Base-by-base conservation (phyloP, 92 coral and sea anemone species). In the Porites lobata region DNA sequence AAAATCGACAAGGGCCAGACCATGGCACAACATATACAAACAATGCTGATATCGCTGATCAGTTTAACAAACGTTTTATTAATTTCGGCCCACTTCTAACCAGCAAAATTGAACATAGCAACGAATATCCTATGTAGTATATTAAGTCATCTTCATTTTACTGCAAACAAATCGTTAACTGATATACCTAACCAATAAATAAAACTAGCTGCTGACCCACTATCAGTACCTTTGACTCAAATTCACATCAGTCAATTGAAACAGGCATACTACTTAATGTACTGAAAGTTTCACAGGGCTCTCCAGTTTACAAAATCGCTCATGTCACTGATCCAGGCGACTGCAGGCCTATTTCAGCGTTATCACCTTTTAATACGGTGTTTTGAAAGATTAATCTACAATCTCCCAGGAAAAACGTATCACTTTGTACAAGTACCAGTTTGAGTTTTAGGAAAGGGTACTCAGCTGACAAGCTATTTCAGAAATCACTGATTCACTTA, bases 321-420 rank as follows among this genome's bases (percentile, higher is more conserved):
- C 69, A 78, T 57, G 58, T 65, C 69, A 91, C 89, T 19, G 89
- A 91, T 19, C 89, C 90, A 71, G 75, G 82, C 18, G 86, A 89
- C 68, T 94, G 91, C 77, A 77, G 93, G 87, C 92, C 94, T 67
- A 93, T 93, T 64, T 72, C 94, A 53, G 53, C 70, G 11, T 70
- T 87, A 12, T 87, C 89, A 43, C 80, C 92, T 14, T 75, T 93
- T 13, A 63, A 63, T 70, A 88, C 80, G 69, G 81, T 69, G 9
- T 50, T 93, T 18, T 32, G 96, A 90, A 76, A 87, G 91, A 51
- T 17, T 90, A n/a, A 61, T 93, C 19, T 3, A 50, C 7, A 7
- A 6, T 20, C 79, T 69, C 51, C 21, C 87, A 24, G 88, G 38
- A 87, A 19, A 82, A 90, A 72, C 77, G 83, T 58, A 77, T 78